Conservation (phyloP, 2,888 invertebrate species). For the Lasioglossum vierecki region DNA sequence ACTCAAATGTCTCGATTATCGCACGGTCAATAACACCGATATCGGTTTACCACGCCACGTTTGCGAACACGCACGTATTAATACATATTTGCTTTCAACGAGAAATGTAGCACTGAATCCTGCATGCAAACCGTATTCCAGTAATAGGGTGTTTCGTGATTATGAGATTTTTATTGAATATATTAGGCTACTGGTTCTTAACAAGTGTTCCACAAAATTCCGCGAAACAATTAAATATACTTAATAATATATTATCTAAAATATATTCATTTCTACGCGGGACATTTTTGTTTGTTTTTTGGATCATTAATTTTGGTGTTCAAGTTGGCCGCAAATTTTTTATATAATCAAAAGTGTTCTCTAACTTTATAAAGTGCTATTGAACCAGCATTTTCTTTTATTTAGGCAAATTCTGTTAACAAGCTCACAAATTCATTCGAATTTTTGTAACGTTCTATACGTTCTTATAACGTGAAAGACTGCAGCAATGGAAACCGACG, state of each 20-base stretch:
- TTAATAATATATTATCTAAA: too few species aligned
- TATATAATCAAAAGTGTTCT: too few species aligned
- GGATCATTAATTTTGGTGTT: too few species aligned
- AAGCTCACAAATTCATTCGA: not conserved
- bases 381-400: not conserved
- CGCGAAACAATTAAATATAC: too few species aligned
- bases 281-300: too few species aligned
- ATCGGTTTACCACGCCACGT: slow-evolving; percentile 47
- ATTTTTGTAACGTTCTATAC: not conserved
- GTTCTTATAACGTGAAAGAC: not conserved
- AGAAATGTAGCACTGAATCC: slow-evolving; percentile 35
- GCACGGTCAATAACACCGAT: slow-evolving; percentile 53
- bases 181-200: not conserved
- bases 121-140: not conserved
- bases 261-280: too few species aligned
- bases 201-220: too few species aligned
- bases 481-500: not conserved
- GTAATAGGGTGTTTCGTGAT: slow-evolving; percentile 7
- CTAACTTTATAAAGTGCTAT: too few species aligned
- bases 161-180: not conserved
- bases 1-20: slow-evolving; percentile 61
- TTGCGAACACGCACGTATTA: slow-evolving; percentile 27
- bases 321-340: too few species aligned
- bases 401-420: not conserved
- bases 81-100: slow-evolving; percentile 39